Evolutionary conservation across 2,888 invertebrate species (phyloP).

Genomic region (Lasioglossum zephyrum): DNA sequence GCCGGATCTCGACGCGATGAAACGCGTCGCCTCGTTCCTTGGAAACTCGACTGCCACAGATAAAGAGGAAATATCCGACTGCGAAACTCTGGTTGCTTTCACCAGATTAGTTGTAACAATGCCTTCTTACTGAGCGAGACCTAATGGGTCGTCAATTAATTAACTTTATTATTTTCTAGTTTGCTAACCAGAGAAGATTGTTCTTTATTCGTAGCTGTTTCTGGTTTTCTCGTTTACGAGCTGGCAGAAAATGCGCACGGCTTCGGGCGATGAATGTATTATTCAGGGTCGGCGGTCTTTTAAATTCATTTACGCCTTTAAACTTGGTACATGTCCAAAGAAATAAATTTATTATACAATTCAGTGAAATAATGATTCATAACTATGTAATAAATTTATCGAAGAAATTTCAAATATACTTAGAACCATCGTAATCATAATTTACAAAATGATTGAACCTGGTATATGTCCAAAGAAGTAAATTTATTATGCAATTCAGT

Average conservation of each 20-base stretch:
- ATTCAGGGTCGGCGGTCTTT: neutral
- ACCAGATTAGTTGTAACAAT: neutral
- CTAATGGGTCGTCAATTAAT: neutral
- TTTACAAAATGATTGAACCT: too few relatives aligned
- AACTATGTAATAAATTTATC: neutral
- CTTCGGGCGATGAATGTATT: neutral
- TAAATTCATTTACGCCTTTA: neutral
- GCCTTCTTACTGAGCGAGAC: neutral
- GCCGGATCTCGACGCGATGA: neutral
- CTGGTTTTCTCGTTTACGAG: neutral
- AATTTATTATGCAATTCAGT: too few relatives aligned
- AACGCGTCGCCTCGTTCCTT: conserved; percentile 16
- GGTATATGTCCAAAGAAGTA: too few relatives aligned
- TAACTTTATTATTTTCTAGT: neutral
- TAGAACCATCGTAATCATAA: neutral
- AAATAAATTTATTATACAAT: too few relatives aligned
- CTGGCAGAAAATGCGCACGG: neutral
- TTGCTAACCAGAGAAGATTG: neutral
- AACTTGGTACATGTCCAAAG: too few relatives aligned
- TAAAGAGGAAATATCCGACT: conserved; percentile 35
- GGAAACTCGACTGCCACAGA: conserved; percentile 23
- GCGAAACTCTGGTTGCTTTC: neutral
- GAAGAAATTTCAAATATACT: neutral
- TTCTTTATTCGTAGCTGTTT: neutral
- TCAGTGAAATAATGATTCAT: neutral